Base-by-base conservation (phyloP, 2,888 invertebrate species). In the Syritta pipiens region DNA sequence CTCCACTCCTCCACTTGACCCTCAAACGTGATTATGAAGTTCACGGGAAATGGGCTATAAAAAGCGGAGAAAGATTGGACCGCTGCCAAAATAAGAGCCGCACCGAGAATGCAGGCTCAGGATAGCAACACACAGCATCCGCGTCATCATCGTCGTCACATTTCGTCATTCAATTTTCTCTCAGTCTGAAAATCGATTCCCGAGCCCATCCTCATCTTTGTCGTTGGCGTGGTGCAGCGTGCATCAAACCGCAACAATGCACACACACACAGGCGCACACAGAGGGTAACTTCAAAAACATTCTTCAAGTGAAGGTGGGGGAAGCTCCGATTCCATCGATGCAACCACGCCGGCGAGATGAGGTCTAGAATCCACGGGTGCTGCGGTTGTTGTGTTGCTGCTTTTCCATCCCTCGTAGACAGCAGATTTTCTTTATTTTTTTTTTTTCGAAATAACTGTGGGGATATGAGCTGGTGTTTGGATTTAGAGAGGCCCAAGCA, bases 21-120 rank as follows among this genome's bases (percentile, higher is more conserved):
- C 72, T 72, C 77, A 55, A 55, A 65, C 42, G 48, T 72, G 59
- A 60, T 77, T 67, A 65, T 60, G 65, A 77, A 77, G 72, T 72
- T 77, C 77, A 67, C n/a, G 65, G 77, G 32, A 40, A 63, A 44
- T 37, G 12, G 24, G 17, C 22, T 10, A 55, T 14, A 59, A 53
- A 71, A 60, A 53, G 17, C n/a, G 24, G 19, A 57, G 22, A 17
- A 5, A 49, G 59, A 6, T n/a, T 77, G 77, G 72, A 59, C 60
- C 26, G n/a, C 67, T 72, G 77, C 72, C 77, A 77, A 77, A 72
- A 55, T 40, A 51, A 28, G 28, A 55, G 60, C 48, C 24, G 35
- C 24, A 37, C 17, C 9, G 17, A 37, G 17, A 37, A 37, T 37
- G 17, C 17, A 37, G 14, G 7, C 12, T 12, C 32, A 3, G 4